These are phyloP conservation scores for Pelecanoides urinatrix DNA, from an alignment of 2,113 vertebrate genomes.

Conservation along the genomic window DNA sequence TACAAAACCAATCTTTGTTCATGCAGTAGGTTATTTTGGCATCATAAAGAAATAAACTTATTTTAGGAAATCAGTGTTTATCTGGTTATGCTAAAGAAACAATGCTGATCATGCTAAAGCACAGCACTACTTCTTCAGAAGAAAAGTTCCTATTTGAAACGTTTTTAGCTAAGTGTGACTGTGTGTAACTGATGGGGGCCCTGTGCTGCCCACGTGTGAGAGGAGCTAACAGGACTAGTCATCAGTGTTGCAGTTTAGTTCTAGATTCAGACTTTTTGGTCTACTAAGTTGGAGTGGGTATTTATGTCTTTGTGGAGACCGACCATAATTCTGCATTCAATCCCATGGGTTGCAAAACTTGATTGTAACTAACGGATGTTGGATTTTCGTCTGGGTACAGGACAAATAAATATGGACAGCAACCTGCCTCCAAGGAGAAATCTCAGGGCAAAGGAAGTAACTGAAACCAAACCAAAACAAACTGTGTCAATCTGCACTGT, in stretches of 20 bases:
- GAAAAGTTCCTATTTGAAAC: neutral
- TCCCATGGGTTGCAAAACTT: neutral
- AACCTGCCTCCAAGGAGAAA: neutral
- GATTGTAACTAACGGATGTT: neutral
- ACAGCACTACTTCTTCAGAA: neutral
- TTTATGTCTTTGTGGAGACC: neutral
- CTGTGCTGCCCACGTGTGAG: neutral
- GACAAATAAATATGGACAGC: neutral
- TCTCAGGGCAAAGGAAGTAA: neutral
- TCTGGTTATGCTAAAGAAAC: neutral
- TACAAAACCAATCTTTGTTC: neutral
- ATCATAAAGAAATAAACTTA: neutral
- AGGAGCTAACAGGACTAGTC: neutral
- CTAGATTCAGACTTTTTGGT: neutral
- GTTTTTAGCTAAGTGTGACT: neutral
- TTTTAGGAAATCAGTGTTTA: neutral
- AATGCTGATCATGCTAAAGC: neutral
- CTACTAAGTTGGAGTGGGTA: neutral
- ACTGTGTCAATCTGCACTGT: neutral
- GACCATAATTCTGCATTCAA: neutral
- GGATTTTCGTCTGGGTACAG: neutral
- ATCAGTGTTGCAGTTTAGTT: neutral
- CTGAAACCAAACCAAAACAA: neutral
- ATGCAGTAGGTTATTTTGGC: neutral
- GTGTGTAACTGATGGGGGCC: neutral